Evolutionary conservation across 2,797 vertebrate genomes (phyloP).

Genomic region (Rhinichthys osculus): DNA sequence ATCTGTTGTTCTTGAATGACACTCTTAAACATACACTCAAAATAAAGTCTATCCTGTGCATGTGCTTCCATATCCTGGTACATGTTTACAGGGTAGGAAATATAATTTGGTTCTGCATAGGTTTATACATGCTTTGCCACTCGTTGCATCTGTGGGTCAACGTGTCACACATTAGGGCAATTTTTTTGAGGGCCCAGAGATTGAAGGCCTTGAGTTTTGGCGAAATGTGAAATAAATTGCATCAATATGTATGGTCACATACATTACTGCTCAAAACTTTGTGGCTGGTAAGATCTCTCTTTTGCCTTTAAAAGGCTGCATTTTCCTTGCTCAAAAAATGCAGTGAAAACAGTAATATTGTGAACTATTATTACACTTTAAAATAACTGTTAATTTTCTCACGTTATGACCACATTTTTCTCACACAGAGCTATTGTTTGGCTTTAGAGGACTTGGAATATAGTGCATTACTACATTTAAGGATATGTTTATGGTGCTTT

Average conservation of each 20-base stretch:
- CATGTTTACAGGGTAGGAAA: slow-evolving; percentile 15
- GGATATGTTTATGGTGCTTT: background rate
- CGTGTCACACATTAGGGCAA: background rate
- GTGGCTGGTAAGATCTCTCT: background rate
- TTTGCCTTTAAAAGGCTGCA: background rate
- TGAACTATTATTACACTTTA: background rate
- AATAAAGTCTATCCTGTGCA: background rate
- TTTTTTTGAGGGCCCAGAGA: background rate
- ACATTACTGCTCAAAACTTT: background rate
- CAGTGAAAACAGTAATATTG: background rate
- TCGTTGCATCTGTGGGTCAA: background rate
- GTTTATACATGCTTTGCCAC: background rate
- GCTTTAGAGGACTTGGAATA: background rate
- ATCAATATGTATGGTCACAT: background rate
- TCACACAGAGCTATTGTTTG: background rate
- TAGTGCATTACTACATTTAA: background rate
- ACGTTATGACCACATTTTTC: too few species aligned
- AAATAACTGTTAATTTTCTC: too few species aligned
- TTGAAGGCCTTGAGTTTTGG: background rate
- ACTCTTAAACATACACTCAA: slow-evolving; percentile 26
- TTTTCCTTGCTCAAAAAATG: background rate
- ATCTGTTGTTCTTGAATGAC: slow-evolving; percentile 48
- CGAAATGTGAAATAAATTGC: background rate
- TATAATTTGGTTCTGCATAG: background rate
- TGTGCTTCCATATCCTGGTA: slow-evolving; percentile 1